Base-by-base conservation (phyloP, 2,888 invertebrate species). In the Erebia aethiops region DNA sequence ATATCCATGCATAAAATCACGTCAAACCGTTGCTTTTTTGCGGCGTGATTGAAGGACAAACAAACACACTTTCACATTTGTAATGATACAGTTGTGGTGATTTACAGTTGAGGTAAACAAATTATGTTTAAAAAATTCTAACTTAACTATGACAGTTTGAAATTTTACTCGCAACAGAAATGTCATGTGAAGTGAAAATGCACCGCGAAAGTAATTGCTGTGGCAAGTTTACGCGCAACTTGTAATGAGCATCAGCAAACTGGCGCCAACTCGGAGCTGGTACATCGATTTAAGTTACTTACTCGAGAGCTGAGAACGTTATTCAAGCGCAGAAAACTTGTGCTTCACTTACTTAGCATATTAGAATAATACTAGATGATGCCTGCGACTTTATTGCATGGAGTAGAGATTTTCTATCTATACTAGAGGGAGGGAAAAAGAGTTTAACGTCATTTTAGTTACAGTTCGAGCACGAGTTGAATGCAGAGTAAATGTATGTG, bases 161-260 rank as follows among this genome's bases (percentile, higher is more conserved):
- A 54, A 9, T 54, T 54, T 54, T 16, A 10, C 54, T 16, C 54
- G 54, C 3, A 54, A 54, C 54, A 46, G 13, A 13, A 46, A 46
- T 18, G 18, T 62, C 9, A 8, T 21, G 21, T 21, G 49, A 21
- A 46, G 46, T 46, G 65, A 18, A 54, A 56, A 54, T 56, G 54
- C 54, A 54, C 43, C 56, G 10, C 16, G 35, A 65, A 54, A 65
- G 56, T 65, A 65, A 65, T 65, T 65, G 56, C 54, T 54, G 26
- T 11, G 11, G 35, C 65, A 65, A 65, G 52, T 65, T 65, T 54
- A 41, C 51, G 18, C 51, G 18, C 54, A 65, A 65, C 65, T 65
- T 65, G 56, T 65, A 65, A 65, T 56, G 65, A 65, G 54, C 65
- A 54, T 52, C 64, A n/a, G 65, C 65, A 56, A 56, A 54, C 65